A percentile compares a stretch with the other conserved stretches of the same genome.
Evolutionary conservation across 1,140 invertebrate genomes (phyloP).

Genomic region (Pseudomyrmex gracilis): DNA sequence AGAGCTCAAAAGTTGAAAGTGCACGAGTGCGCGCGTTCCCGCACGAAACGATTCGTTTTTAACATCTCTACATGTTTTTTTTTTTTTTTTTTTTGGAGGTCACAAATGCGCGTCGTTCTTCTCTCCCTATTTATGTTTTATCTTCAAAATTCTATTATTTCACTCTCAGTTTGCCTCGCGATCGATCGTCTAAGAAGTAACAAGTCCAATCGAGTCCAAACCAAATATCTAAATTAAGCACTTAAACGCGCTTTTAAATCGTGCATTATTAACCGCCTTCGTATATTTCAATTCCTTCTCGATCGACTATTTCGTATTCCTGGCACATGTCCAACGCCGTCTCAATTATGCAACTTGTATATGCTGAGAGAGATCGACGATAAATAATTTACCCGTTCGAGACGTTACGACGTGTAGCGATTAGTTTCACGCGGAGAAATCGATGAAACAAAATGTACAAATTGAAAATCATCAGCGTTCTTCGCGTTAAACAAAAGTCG

Average conservation of each 20-base stretch:
- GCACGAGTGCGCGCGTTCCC: slow-evolving; percentile 23
- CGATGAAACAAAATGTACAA: not conserved
- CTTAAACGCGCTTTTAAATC: not conserved
- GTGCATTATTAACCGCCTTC: not conserved
- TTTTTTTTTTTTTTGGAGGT: too few relatives aligned
- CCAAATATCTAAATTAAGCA: not conserved
- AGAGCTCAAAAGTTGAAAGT: slow-evolving; percentile 45
- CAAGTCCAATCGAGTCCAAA: not conserved
- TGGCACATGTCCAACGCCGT: not conserved
- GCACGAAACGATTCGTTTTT: slow-evolving; percentile 10
- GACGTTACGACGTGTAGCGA: not conserved
- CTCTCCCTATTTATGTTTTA: slow-evolving; percentile 13
- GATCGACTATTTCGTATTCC: not conserved
- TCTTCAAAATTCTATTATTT: slow-evolving; percentile 27
- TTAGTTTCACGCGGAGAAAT: not conserved
- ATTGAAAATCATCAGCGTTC: not conserved
- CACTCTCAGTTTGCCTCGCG: not conserved
- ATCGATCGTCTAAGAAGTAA: not conserved
- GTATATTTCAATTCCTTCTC: not conserved
- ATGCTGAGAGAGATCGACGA: not conserved
- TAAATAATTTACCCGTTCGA: not conserved
- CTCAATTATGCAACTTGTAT: not conserved
- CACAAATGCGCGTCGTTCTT: not conserved
- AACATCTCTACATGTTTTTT: not conserved
- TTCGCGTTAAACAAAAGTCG: slow-evolving; percentile 55